Evolutionary conservation across 2,797 vertebrate species (phyloP).

Genomic region (Hippocampus kuda): DNA sequence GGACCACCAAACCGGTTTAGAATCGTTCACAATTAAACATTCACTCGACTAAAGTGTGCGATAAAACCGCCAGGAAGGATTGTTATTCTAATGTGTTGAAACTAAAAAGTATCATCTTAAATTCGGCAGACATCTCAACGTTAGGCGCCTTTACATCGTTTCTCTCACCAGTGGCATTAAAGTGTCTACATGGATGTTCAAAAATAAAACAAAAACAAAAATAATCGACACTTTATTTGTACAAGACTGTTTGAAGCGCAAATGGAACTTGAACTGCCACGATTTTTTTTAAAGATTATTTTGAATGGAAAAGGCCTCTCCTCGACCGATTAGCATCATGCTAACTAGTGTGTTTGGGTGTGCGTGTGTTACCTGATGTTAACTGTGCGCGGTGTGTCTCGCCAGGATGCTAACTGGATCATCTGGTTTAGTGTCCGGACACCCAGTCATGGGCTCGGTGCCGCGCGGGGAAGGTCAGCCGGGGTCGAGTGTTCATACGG

Average conservation of each 20-base stretch:
- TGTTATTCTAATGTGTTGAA: neutral
- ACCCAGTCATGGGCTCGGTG: constrained; percentile 19
- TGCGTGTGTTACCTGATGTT: constrained; percentile 53
- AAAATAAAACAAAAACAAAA: neutral
- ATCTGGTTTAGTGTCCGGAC: constrained; percentile 31
- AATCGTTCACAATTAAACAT: neutral
- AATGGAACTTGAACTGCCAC: constrained; percentile 9
- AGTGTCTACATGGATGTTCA: neutral
- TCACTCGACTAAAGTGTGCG: neutral
- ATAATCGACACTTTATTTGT: neutral
- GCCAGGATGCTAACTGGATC: constrained; percentile 50
- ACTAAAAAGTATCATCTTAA: neutral
- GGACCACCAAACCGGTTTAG: neutral
- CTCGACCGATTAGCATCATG: constrained; percentile 27
- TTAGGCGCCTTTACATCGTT: neutral
- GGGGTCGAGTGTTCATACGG: constrained; percentile 1
- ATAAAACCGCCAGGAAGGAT: neutral
- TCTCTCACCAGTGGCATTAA: neutral
- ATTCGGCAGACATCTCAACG: neutral
- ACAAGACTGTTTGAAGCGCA: neutral
- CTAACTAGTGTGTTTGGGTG: constrained; percentile 11
- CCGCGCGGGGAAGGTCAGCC: constrained; percentile 17
- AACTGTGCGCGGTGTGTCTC: constrained; percentile 42
- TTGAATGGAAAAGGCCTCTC: constrained; percentile 19
- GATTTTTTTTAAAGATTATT: neutral